These are phyloP conservation scores for Clarias magur DNA, from an alignment of 2,113 vertebrate species.

Conservation along the genomic window DNA sequence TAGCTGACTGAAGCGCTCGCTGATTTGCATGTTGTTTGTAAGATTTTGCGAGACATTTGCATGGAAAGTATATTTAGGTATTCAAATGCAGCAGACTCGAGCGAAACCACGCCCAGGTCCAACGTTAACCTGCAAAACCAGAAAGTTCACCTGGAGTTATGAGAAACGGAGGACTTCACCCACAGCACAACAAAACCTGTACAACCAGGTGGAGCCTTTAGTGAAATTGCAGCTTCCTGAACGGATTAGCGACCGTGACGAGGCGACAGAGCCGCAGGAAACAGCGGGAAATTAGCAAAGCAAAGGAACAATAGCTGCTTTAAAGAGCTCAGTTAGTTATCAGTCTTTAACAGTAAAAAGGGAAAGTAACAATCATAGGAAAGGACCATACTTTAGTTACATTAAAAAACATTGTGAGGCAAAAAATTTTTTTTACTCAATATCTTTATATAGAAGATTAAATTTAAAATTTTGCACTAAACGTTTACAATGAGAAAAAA, in stretches of 20 bases:
- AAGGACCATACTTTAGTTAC: neutral
- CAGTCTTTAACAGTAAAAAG: neutral
- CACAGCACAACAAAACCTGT: constrained; percentile 3
- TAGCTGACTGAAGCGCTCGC: neutral
- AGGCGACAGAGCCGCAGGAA: neutral
- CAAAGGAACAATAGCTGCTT: neutral
- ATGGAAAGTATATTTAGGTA: neutral
- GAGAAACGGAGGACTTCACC: neutral
- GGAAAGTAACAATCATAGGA: neutral
- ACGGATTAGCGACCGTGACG: neutral
- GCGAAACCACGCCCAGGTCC: neutral
- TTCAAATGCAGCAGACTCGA: neutral
- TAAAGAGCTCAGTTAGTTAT: neutral
- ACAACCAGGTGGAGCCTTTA: neutral
- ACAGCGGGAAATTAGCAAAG: neutral
- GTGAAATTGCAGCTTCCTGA: neutral
- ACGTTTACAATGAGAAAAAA: neutral
- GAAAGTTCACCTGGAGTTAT: neutral
- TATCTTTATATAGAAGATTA: neutral
- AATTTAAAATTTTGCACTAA: neutral
- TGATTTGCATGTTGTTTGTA: neutral
- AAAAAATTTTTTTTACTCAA: neutral
- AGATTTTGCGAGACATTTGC: neutral
- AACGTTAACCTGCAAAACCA: neutral
- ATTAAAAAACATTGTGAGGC: neutral